phyloP scores from a whole-genome alignment of 2,113 vertebrate genomes.

The Merops nubicus region DNA sequence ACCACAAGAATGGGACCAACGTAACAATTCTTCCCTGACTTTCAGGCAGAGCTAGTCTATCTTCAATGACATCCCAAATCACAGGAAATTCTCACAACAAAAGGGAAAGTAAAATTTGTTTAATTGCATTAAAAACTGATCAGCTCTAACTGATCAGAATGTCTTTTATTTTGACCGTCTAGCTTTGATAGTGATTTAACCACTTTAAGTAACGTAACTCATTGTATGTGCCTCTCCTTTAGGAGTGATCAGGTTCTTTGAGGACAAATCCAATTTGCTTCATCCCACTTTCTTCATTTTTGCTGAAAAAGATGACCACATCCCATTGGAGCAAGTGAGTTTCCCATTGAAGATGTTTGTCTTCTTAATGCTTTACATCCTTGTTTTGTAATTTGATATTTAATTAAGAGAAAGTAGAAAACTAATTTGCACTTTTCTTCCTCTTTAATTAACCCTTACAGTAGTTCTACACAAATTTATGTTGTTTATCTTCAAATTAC shows the following conservation, averaged over 20 bases:
- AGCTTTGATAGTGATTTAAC: neutral
- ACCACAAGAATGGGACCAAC: neutral
- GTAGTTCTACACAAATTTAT: neutral
- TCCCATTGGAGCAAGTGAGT: constrained; percentile 86
- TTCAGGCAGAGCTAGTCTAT: neutral
- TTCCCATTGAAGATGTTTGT: neutral
- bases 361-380: neutral
- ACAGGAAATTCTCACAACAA: neutral
- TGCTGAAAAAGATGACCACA: constrained; percentile 81
- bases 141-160: neutral
- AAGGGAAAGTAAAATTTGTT: neutral
- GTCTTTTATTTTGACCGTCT: neutral
- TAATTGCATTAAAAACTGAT: neutral
- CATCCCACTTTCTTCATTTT: constrained; percentile 91
- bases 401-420: neutral
- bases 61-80: neutral
- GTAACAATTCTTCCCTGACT: neutral
- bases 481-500: neutral
- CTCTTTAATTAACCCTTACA: neutral
- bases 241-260: constrained; percentile 83
- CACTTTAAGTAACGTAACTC: neutral
- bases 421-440: neutral
- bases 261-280: constrained; percentile 77
- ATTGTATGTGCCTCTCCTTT: neutral
- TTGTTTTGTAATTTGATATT: neutral